Percentiles rank a stretch among this genome's conserved stretches.
Conservation (phyloP, 2,888 invertebrate species). For the Drosophila pegasa region DNA sequence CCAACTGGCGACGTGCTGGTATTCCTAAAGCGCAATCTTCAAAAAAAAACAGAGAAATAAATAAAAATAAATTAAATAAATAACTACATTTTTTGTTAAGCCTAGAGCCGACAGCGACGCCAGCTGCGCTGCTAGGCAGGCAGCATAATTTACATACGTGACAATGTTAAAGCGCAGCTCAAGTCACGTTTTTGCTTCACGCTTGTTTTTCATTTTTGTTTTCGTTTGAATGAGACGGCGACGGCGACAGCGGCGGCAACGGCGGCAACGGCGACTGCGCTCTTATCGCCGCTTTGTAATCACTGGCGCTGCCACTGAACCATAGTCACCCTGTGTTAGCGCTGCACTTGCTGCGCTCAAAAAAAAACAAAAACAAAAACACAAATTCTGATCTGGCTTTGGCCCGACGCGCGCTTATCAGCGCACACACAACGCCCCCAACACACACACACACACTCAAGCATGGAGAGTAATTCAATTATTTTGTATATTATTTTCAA, state of each 20-base stretch:
- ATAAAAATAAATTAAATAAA: slow-evolving; percentile 8
- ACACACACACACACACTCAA: slow-evolving; percentile 8
- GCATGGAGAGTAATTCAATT: slow-evolving; percentile 73
- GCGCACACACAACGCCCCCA: slow-evolving; percentile 27
- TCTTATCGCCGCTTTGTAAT: slow-evolving; percentile 29
- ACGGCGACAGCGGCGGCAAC: not conserved
- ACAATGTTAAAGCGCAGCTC: slow-evolving; percentile 75
- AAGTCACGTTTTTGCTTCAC: slow-evolving; percentile 81
- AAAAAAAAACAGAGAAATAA: slow-evolving; percentile 11
- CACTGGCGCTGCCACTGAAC: slow-evolving; percentile 4
- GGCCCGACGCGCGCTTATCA: slow-evolving; percentile 31
- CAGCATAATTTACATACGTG: slow-evolving; percentile 80
- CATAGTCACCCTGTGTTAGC: slow-evolving; percentile 37
- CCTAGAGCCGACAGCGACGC: slow-evolving; percentile 41
- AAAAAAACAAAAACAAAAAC: slow-evolving; percentile 2
- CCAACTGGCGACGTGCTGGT: slow-evolving; percentile 74
- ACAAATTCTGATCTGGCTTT: slow-evolving; percentile 31
- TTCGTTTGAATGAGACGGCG: slow-evolving; percentile 36
- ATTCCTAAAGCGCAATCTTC: slow-evolving; percentile 70
- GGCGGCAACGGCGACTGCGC: not conserved
- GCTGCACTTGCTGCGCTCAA: slow-evolving; percentile 11
- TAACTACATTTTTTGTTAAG: slow-evolving; percentile 19
- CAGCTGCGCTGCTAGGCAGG: slow-evolving; percentile 39
- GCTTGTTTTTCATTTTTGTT: slow-evolving; percentile 50
- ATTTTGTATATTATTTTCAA: slow-evolving; percentile 79